phyloP scores from a whole-genome alignment of 2,113 vertebrate species.

The Clarias macrocephalus region DNA sequence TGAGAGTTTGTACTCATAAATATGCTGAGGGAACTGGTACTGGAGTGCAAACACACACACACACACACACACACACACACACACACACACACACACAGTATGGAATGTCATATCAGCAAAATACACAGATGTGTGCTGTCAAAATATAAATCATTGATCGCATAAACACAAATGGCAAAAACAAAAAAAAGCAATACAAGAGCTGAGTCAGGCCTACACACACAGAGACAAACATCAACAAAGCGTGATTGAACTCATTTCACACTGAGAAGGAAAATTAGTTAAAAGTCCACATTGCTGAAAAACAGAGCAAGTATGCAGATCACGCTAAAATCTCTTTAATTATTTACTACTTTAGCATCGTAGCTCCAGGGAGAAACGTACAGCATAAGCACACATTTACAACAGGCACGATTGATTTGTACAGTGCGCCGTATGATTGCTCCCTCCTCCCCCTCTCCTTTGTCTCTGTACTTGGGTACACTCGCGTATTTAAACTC shows the following conservation, averaged over 20 bases:
- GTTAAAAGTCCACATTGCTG: not conserved
- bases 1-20: not conserved
- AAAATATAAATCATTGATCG: not conserved
- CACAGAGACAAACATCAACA: not conserved
- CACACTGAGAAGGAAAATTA: not conserved
- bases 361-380: not conserved
- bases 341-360: not conserved
- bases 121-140: not conserved
- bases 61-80: not conserved
- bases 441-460: too few species aligned
- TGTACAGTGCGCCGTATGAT: too few species aligned
- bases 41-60: not conserved
- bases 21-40: not conserved
- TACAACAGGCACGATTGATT: too few species aligned
- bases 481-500: too few species aligned
- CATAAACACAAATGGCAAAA: not conserved
- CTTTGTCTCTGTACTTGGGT: too few species aligned
- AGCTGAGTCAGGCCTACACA: not conserved
- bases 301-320: not conserved
- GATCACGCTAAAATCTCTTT: not conserved
- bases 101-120: not conserved
- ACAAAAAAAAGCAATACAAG: not conserved
- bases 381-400: too few species aligned
- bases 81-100: not conserved
- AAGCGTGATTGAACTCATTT: not conserved